Base-by-base conservation (phyloP, 2,888 invertebrate genomes). In the Poecilobothrus nobilitatus region DNA sequence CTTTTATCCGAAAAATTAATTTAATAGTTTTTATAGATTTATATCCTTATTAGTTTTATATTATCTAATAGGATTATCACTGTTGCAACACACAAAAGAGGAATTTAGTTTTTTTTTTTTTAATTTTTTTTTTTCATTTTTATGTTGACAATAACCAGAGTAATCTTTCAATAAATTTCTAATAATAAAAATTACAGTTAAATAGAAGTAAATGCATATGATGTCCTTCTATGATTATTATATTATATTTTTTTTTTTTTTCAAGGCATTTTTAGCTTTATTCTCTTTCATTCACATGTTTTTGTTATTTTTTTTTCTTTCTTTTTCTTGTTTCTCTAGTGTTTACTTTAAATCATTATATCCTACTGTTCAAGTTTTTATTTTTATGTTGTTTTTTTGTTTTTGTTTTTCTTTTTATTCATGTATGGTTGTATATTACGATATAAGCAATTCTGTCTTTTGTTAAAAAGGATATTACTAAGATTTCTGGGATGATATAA, bases 11-110 rank as follows among this genome's bases (percentile, higher is more conserved):
- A 10, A 10, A 37, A 37, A 12, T 37, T 10, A 37, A 37, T 37
- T 37, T 37, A 37, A 37, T 37, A 37, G 8, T 12, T 12, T 37
- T 53, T 53, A 18, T 53, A 6, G 53, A 53, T 37, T 37, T 37
- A 53, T 53, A 53, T 18, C 53, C 53, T 53, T 53, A 53, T 53
- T 53, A 53, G 53, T 53, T 53, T 53, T 53, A 53, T 18, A 18
- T 53, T 53, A 53, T 53, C 53, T 53, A 53, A 53, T 53, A 53
- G 53, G 53, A 53, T 53, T 53, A 53, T 53, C 53, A 53, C n/a
- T 53, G 9, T 41, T 41, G 41, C 15, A 41, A 9, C 9, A 53
- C 15, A 53, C n/a, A 53, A 53, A 53, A 53, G 15, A 53, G 15
- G n/a, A 53, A 53, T 53, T 18, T 18, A 53, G 18, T 5, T 27